Conservation (phyloP, 2,888 invertebrate genomes). For the Hemicrepidius hirtus region DNA sequence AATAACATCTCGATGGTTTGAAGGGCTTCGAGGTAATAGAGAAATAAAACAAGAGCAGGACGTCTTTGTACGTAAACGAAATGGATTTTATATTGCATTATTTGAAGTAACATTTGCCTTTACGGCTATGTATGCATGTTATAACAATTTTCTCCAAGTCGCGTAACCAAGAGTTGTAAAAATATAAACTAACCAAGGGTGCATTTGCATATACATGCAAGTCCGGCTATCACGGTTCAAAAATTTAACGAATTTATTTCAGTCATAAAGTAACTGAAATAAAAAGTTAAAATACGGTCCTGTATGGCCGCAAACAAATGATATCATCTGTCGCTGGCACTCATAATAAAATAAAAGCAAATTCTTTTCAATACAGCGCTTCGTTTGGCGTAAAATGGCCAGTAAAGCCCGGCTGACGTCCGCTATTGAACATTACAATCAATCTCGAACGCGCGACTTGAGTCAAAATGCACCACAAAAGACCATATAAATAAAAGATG, state of each 20-base stretch:
- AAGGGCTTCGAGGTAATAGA: conserved; percentile 45
- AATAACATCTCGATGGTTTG: conserved; percentile 37
- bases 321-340: conserved; percentile 52
- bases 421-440: conserved; percentile 55
- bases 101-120: conserved; percentile 49
- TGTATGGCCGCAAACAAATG: conserved; percentile 52
- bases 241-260: conserved; percentile 25
- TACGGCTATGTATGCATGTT: conserved; percentile 41
- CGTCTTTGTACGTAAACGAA: conserved; percentile 47
- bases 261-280: conserved; percentile 8
- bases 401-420: conserved; percentile 52
- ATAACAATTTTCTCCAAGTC: conserved; percentile 43
- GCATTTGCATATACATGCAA: conserved; percentile 33
- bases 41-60: conserved; percentile 44
- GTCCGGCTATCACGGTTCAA: conserved; percentile 3
- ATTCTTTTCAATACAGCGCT: conserved; percentile 51
- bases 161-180: conserved; percentile 35
- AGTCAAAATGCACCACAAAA: conserved; percentile 54
- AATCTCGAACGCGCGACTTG: conserved; percentile 53
- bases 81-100: conserved; percentile 55
- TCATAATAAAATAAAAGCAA: conserved; percentile 55
- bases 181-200: conserved; percentile 31
- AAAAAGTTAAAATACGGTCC: conserved; percentile 31
- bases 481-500: conserved; percentile 57
- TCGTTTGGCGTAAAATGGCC: conserved; percentile 53